Conservation (phyloP, 2,888 invertebrate species). For the Nymphalis c-album region DNA sequence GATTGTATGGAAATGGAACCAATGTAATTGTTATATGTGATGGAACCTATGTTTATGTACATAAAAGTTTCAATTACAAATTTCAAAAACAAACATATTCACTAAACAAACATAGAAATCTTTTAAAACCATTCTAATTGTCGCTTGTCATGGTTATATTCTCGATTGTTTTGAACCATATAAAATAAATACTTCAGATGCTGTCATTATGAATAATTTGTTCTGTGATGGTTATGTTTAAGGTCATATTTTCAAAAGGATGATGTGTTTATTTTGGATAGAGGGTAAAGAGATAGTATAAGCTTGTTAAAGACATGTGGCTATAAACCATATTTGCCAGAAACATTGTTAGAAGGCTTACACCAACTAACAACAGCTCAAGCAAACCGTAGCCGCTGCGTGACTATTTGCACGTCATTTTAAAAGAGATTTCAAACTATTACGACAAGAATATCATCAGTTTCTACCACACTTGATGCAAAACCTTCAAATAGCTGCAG, state of each 20-base stretch:
- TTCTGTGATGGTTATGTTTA: constrained; percentile 10
- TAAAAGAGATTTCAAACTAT: constrained; percentile 29
- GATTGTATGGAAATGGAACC: too few species aligned
- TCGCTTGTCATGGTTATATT: constrained; percentile 32
- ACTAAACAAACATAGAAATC: too few species aligned
- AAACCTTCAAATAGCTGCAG: constrained; percentile 35
- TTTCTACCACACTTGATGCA: constrained; percentile 35
- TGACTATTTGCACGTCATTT: constrained; percentile 31
- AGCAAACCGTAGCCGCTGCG: constrained; percentile 30
- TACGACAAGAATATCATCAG: constrained; percentile 30
- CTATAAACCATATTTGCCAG: constrained; percentile 30
- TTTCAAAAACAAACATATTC: too few species aligned
- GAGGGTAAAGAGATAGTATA: constrained; percentile 29
- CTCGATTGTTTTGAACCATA: constrained; percentile 31
- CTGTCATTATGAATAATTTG: constrained; percentile 28
- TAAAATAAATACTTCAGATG: constrained; percentile 33
- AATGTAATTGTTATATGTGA: too few species aligned
- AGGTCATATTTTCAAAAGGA: not conserved
- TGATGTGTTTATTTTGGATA: constrained; percentile 29
- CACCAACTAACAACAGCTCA: constrained; percentile 29
- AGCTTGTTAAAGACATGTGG: constrained; percentile 15
- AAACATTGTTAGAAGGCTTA: constrained; percentile 8
- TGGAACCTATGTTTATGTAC: too few species aligned
- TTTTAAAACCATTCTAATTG: too few species aligned
- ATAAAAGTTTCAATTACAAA: too few species aligned